Evolutionary conservation across 2,113 vertebrate genomes (phyloP), one percentile per base, ranked within the genome.

Genomic region (Cyphomyrus plagiostoma): DNA sequence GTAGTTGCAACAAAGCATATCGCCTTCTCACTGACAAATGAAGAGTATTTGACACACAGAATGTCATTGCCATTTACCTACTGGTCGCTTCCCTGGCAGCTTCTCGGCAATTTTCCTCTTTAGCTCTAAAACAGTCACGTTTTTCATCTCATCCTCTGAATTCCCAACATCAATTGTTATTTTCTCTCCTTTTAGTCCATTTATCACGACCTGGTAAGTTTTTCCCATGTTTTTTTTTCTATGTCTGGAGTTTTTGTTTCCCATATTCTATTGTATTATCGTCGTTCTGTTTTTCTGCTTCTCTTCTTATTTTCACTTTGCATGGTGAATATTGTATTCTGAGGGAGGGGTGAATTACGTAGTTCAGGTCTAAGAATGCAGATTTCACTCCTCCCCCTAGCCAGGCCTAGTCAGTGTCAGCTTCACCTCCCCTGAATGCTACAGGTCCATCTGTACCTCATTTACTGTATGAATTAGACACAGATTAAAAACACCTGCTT

Each of bases 141-240:
- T 92, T 53, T 92, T 58, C 4, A 95, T 92, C 66, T 94, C 92
- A 62, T 94, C 93, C 0, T 93, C 92, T 0, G 94, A 93, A 89
- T 93, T 93, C 50, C 93, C 92, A 58, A 95, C 89, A 49, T 95
- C 95, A 3, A 95, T 19, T 0, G 4, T 30, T 42, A 92, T 82
- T n/a, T 80, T 93, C 88, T 94, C 93, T 8, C 93, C 93, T 23
- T 74, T 91, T 0, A 94, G 4, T 0, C 94, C 95, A 9, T 80
- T 23, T 15, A 95, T 89, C 0, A 85, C 0, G 1, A 95, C 89
- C 87, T 95, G 94, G 90, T 89, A 95, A 58, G 93, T 91, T 56
- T 93, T 94, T 0, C 93, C 93, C 94, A 95, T 95, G 8, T 2
- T 87, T 45, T 26, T 13, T 45, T 7, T 2, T 11, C 66, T 21